Base-by-base conservation (phyloP, 2,888 invertebrate species). In the Luffia ferchaultella region DNA sequence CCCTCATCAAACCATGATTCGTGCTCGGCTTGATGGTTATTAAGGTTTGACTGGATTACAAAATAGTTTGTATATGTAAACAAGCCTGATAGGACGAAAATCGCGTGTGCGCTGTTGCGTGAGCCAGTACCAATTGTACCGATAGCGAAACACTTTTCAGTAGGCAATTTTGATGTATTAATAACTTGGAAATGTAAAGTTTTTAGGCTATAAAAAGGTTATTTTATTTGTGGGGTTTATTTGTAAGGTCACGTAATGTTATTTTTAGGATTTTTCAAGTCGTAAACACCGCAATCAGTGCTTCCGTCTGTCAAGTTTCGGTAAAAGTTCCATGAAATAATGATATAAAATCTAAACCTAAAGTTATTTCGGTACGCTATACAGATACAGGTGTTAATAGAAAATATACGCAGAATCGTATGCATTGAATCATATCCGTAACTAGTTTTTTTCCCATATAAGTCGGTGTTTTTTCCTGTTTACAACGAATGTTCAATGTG, bases 1-100 rank as follows among this genome's bases (percentile, higher is more conserved):
- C 78, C 77, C 76, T 73, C 42, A 49, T 76, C 73, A 73, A 65
- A 63, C 54, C 59, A 65, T 65, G 72, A 70, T 76, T 77, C 67
- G 68, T 63, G 66, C 60, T 61, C 51, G 65, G 66, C 65, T 70
- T 71, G 72, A 69, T 71, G 68, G 70, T 68, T 70, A 68, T 61
- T 58, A 30, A 48, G 19, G 56, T 52, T 54, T 61, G 69, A 68
- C 60, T 68, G 61, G 70, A 70, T 70, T 63, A 62, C 52, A 55
- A 53, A 57, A 59, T 54, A 58, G 55, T 55, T 53, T 54, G 55
- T 56, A 49, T 43, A 49, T 46, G 49, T 50, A 50, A 46, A 50
- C 50, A 53, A 50, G 52, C 43, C 50, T 45, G 20, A 41, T 49
- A 41, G 42, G 20, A n/a, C 3, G 3, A 30, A 30, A 30, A 30